Evolutionary conservation across 2,888 invertebrate genomes (phyloP), one percentile per base, ranked within the genome.

Genomic region (Apotomis betuletana): DNA sequence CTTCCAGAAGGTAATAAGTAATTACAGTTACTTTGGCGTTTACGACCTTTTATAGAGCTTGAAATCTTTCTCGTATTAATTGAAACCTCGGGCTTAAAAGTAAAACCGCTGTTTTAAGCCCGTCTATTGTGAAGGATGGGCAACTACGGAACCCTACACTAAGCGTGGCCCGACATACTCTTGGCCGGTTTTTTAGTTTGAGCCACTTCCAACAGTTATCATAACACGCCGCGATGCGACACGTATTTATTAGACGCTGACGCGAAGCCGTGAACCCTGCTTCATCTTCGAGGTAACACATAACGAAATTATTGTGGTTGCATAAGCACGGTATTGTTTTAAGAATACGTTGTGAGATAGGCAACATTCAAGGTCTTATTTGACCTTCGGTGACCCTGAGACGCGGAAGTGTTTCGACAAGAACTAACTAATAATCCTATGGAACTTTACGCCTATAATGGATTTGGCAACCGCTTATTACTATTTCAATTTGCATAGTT

Each of bases 401-500:
- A 74, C 65, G 57, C 74, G 67, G 69, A 76, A 74, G 74, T 70
- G 74, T 76, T 77, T 75, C 71, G 73, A 77, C 75, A 69, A 70
- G 62, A 72, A 68, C 72, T 72, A 51, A 41, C 38, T 59, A 72
- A 72, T 68, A 68, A 68, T 68, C 72, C 68, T 49, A 52, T 68
- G 68, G 44, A 54, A 68, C 72, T 68, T 71, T 46, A 58, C 71
- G 67, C 67, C 62, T 63, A 52, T 63, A 59, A 67, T 67, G 67
- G 68, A 68, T 62, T 72, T 46, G 63, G 63, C 63, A 80, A 78
- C 79, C 78, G 77, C 78, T 77, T 77, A 81, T 81, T 80, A 80
- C 80, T 79, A 79, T 79, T 80, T 80, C 76, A 81, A 81, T 80
- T 79, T 82, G 83, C 84, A 83, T 82, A 84, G 84, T 86, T 81